Evolutionary conservation across 1,140 invertebrate genomes (phyloP).

Genomic region (Onthophagus taurus): DNA sequence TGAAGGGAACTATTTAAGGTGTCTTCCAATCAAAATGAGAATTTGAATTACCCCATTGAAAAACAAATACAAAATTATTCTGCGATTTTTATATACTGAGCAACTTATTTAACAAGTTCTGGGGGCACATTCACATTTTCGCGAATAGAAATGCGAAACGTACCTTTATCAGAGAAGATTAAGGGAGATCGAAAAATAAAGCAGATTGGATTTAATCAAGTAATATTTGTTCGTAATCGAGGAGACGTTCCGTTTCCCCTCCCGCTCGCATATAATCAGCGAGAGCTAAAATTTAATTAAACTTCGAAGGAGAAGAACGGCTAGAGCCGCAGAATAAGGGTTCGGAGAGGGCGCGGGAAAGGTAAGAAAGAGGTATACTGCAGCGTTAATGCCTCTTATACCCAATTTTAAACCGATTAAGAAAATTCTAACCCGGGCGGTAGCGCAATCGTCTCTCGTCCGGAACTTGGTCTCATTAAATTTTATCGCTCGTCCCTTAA

Average conservation of each 20-base stretch:
- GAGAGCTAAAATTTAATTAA: constrained; percentile 35
- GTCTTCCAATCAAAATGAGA: too few relatives aligned
- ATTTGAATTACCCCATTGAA: too few relatives aligned
- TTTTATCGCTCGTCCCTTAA: constrained; percentile 23
- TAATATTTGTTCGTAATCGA: constrained; percentile 31
- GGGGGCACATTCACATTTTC: too few relatives aligned
- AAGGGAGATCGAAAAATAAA: constrained; percentile 28
- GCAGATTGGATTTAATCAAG: constrained; percentile 32
- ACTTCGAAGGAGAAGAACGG: constrained; percentile 26
- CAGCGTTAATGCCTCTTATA: constrained; percentile 28
- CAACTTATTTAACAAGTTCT: too few relatives aligned
- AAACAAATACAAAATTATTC: too few relatives aligned
- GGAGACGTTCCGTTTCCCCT: too few relatives aligned
- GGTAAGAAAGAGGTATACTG: constrained; percentile 29
- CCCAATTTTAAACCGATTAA: constrained; percentile 33
- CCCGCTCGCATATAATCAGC: constrained; percentile 30
- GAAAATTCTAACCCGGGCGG: constrained; percentile 27
- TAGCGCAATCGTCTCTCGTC: too few relatives aligned
- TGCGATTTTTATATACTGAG: too few relatives aligned
- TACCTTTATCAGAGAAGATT: not conserved
- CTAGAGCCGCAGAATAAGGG: too few relatives aligned
- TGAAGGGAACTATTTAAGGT: too few relatives aligned
- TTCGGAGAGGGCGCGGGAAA: constrained; percentile 4
- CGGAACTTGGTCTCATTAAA: constrained; percentile 22
- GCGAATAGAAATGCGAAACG: too few relatives aligned